Percentiles rank a stretch among this genome's conserved stretches.
These are phyloP conservation scores for Zaprionus obscuricornis DNA, from an alignment of 2,888 invertebrate species.

Conservation along the genomic window DNA sequence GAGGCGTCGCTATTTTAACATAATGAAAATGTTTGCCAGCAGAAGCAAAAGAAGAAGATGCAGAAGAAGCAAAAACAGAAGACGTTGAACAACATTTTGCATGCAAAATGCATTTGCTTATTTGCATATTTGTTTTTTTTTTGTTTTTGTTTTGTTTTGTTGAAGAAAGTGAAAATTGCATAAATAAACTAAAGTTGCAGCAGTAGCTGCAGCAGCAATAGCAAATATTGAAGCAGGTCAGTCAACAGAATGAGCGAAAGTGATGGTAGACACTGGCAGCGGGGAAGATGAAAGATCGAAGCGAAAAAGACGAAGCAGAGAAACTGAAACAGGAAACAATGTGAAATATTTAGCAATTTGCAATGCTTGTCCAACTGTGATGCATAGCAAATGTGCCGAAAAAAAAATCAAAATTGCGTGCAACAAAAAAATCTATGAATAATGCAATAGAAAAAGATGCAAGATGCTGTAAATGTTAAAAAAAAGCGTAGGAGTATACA, in stretches of 20 bases:
- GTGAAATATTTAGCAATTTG: conserved; percentile 53
- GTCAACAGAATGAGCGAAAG: conserved; percentile 57
- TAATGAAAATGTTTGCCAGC: conserved; percentile 66
- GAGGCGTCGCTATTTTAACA: conserved; percentile 66
- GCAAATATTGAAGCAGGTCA: conserved; percentile 47
- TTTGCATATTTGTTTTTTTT: too few relatives aligned
- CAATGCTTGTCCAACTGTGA: conserved; percentile 63
- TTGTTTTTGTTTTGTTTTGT: conserved; percentile 26
- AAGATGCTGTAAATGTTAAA: too few relatives aligned
- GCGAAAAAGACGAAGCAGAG: conserved; percentile 13
- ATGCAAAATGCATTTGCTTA: conserved; percentile 54
- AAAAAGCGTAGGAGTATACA: too few relatives aligned
- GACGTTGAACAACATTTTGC: conserved; percentile 46
- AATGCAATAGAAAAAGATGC: too few relatives aligned
- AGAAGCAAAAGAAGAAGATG: conserved; percentile 4
- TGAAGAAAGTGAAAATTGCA: conserved; percentile 77
- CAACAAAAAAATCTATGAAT: too few relatives aligned
- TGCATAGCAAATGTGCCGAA: conserved; percentile 37
- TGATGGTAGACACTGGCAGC: conserved; percentile 15
- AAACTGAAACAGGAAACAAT: conserved; percentile 56
- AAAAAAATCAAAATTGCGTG: too few relatives aligned
- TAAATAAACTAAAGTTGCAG: conserved; percentile 49
- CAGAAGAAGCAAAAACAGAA: conserved; percentile 9
- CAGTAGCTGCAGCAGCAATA: conserved; percentile 10
- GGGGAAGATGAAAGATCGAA: neutral